Evolutionary conservation across 2,888 invertebrate genomes (phyloP), one percentile per base, ranked within the genome.

Genomic region (Coelopa pilipes): DNA sequence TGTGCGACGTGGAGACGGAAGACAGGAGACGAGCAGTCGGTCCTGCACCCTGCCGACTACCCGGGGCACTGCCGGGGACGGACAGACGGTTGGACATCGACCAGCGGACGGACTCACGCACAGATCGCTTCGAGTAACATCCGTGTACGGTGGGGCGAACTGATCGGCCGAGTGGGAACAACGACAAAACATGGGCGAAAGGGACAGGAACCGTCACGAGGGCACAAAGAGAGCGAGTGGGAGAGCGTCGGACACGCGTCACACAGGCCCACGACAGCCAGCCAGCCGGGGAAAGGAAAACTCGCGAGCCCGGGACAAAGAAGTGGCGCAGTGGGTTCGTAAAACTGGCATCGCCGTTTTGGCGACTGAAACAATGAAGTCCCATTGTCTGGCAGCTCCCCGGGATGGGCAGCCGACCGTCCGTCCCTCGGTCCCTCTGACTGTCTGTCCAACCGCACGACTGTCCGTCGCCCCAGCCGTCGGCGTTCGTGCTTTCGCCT

Each of bases 321-420:
- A 34, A 34, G 34, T 34, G 34, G 7, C 34, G 34, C 2, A 34
- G 34, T 2, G 7, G 34, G 34, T 2, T 4, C 34, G 34, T 4
- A 34, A n/a, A n/a, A n/a, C n/a, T n/a, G n/a, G n/a, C n/a, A n/a
- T n/a, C n/a, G n/a, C n/a, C n/a, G n/a, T n/a, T n/a, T n/a, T n/a
- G n/a, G n/a, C n/a, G 34, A 34, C 34, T 34, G 34, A 34, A 65
- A 65, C 46, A 65, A 65, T 65, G 17, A 46, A 34, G 34, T 34
- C 34, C 34, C 34, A 34, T 34, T 34, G 34, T 34, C 34, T 34
- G 34, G 34, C n/a, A n/a, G n/a, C 34, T 34, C 34, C 34, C 2
- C 34, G 7, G 34, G 34, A 2, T 34, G 4, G 17, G 57, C n/a
- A 57, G 4, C 12, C 12, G 5, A 19, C 1, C 60, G 60, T 24